Evolutionary conservation across 2,797 vertebrate genomes (phyloP).

Genomic region (Helostoma temminkii): DNA sequence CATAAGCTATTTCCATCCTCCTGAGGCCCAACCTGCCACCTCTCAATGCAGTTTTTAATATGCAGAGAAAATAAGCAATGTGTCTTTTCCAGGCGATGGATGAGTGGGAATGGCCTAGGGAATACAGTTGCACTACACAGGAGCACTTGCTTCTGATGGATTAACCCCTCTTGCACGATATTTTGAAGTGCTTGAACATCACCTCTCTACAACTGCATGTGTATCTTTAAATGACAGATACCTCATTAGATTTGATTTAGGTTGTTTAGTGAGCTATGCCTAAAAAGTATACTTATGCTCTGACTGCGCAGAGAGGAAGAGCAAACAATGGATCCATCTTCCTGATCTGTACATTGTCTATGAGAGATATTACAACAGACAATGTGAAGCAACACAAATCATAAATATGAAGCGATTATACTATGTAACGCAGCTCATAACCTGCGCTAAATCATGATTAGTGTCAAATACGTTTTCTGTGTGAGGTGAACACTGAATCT

Average conservation of each 20-base stretch:
- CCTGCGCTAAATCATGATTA: conserved; percentile 62
- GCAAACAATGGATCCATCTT: conserved; percentile 63
- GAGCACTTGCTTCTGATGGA: conserved; percentile 64
- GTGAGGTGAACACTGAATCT: conserved; percentile 30
- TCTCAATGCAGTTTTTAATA: conserved; percentile 66
- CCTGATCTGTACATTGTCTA: conserved; percentile 40
- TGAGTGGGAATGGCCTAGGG: conserved; percentile 56
- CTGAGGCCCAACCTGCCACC: conserved; percentile 54
- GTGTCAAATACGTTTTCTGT: conserved; percentile 57
- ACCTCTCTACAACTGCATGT: conserved; percentile 7
- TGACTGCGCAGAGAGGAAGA: conserved; percentile 30
- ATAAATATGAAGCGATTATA: conserved; percentile 38
- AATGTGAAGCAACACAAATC: conserved; percentile 43
- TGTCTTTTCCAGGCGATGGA: conserved; percentile 65
- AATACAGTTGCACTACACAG: conserved; percentile 54
- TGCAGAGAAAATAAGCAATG: conserved; percentile 71
- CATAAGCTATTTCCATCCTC: conserved; percentile 41
- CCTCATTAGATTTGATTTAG: conserved; percentile 57
- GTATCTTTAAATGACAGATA: conserved; percentile 39
- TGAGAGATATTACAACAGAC: conserved; percentile 27
- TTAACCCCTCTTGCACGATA: conserved; percentile 58
- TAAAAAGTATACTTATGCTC: conserved; percentile 31
- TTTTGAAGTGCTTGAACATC: conserved; percentile 20
- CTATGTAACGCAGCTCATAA: conserved; percentile 40
- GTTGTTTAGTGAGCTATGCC: conserved; percentile 31